Percentiles rank a stretch among this genome's conserved stretches.
These are phyloP conservation scores for Pao palembangensis DNA, from an alignment of 2,113 vertebrate genomes.

Conservation along the genomic window DNA sequence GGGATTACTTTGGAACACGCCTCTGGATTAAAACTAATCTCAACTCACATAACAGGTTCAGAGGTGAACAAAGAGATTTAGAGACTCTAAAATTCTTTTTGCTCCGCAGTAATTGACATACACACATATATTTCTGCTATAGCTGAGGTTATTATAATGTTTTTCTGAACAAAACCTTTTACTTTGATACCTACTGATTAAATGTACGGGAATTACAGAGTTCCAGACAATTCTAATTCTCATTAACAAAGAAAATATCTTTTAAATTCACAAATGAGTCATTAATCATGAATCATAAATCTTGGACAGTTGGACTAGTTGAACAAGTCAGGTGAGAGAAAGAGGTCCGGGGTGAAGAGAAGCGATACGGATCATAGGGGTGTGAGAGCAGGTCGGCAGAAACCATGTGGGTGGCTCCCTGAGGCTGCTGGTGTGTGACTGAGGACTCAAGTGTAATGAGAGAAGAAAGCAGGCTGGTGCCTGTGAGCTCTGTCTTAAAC, in stretches of 20 bases:
- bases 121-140: no score
- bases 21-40: no score
- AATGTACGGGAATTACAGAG: no score
- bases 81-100: no score
- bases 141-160: no score
- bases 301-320: conserved; percentile 17
- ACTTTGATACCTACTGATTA: no score
- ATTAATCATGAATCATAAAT: conserved; percentile 16
- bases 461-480: conserved; percentile 29
- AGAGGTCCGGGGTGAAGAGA: conserved; percentile 20
- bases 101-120: no score
- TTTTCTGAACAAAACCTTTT: no score
- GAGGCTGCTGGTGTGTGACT: conserved; percentile 2
- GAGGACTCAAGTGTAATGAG: neutral
- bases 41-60: no score
- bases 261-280: neutral
- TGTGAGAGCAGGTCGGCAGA: conserved; percentile 44
- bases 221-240: no score
- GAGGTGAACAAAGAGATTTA: no score
- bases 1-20: no score
- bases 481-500: conserved; percentile 35
- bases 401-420: conserved; percentile 27
- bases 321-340: conserved; percentile 15
- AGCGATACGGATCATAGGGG: conserved; percentile 36
- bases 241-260: neutral